Conservation (phyloP, 2,888 invertebrate species). For the Diabrotica balteata region DNA sequence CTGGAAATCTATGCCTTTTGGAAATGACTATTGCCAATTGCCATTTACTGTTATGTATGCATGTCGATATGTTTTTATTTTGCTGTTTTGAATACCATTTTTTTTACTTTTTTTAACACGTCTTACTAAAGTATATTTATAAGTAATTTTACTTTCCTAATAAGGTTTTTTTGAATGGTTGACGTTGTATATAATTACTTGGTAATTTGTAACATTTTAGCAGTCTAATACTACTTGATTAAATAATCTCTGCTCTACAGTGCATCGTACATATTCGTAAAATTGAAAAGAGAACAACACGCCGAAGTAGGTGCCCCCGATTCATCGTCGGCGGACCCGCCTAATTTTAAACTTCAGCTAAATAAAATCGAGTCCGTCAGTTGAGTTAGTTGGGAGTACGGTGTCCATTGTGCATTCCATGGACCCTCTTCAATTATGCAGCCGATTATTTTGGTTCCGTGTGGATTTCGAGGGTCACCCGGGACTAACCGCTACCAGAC, state of each 20-base stretch:
- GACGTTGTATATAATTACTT: too few relatives aligned
- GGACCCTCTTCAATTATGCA: constrained; percentile 28
- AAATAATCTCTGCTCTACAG: neutral
- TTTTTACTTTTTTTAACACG: too few relatives aligned
- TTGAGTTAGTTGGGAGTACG: neutral
- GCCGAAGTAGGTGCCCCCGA: constrained; percentile 12
- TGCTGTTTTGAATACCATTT: too few relatives aligned
- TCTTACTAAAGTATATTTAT: too few relatives aligned
- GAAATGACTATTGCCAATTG: too few relatives aligned
- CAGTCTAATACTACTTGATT: neutral
- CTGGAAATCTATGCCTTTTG: too few relatives aligned
- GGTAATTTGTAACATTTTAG: too few relatives aligned
- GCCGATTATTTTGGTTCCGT: constrained; percentile 25
- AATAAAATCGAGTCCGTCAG: constrained; percentile 18
- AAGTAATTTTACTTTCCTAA: too few relatives aligned
- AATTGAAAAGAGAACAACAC: neutral
- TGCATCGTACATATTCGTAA: neutral
- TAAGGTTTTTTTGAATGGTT: too few relatives aligned
- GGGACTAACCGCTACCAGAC: constrained; percentile 10
- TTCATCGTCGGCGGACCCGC: constrained; percentile 7
- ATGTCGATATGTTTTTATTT: too few relatives aligned
- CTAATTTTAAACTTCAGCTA: constrained; percentile 26
- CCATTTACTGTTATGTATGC: too few relatives aligned
- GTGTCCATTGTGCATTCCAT: constrained; percentile 29
- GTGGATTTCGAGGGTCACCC: constrained; percentile 26